Evolutionary conservation across 2,888 invertebrate species (phyloP), one percentile per base, ranked within the genome.

Genomic region (Petrolisthes manimaculis): DNA sequence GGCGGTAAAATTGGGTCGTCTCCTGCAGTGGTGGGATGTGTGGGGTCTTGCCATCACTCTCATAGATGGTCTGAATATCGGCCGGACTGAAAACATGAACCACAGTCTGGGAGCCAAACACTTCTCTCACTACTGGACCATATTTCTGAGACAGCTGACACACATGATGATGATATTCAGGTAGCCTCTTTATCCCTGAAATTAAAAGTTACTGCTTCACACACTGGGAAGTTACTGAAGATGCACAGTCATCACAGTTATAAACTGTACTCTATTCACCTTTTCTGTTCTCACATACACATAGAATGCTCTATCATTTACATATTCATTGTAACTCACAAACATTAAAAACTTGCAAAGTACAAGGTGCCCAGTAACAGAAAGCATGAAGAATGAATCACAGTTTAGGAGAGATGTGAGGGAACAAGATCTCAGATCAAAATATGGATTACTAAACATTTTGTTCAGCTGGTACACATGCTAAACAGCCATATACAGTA

Each of bases 81-180:
- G 93, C 94, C 0, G 94, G 94, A 91, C 94, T 93, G 92, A 94
- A 94, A 18, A 94, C 92, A 91, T 94, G 94, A 4, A 94, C 93
- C 4, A 94, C 92, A 2, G 93, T 93, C 9, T 92, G 91, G 0
- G 93, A 93, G 56, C 94, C 94, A 53, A 94, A 92, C 53, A 93
- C 93, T 91, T 94, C 94, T 86, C 93, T 93, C 53, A 94, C 93
- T 71, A 95, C 92, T 8, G 93, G 93, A 0, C 95, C 94, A 92
- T 94, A 94, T 80, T 93, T 92, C 82, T 92, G 88, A 91, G 93
- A 93, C 24, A 94, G 91, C 5, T 93, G 91, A 56, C 92, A 89
- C 51, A 94, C 92, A 0, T 93, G 93, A 79, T 93, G 91, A 89
- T 94, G 94, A 91, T 93, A 94, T 6, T 8, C 37, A 12, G 80